These are phyloP conservation scores for Leptinotarsa tumamoca DNA, from an alignment of 2,888 invertebrate species.

Conservation along the genomic window DNA sequence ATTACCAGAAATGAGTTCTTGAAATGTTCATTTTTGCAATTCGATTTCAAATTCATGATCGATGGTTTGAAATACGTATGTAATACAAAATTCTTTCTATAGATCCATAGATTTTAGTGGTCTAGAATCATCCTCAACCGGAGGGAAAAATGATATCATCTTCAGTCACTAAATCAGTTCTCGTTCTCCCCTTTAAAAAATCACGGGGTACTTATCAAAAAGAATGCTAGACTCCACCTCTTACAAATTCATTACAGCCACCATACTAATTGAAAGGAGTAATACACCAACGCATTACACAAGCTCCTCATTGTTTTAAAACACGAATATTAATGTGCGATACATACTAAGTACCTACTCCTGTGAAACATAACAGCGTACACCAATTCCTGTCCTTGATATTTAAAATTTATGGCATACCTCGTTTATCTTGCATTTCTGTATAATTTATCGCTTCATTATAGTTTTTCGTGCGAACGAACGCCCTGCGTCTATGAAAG, in stretches of 20 bases:
- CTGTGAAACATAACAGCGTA: conserved; percentile 36
- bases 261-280: conserved; percentile 35
- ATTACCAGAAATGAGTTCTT: too few species aligned
- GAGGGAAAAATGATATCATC: too few species aligned
- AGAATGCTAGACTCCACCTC: neutral
- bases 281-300: conserved; percentile 28
- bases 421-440: conserved; percentile 41
- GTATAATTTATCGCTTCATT: conserved; percentile 46
- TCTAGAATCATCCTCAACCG: too few species aligned
- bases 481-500: conserved; percentile 30
- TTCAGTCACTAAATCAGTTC: too few species aligned
- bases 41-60: too few species aligned
- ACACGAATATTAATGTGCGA: conserved; percentile 44
- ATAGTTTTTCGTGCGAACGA: conserved; percentile 39
- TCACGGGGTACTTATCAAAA: neutral
- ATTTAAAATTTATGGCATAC: conserved; percentile 41
- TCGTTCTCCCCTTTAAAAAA: neutral
- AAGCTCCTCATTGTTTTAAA: conserved; percentile 39
- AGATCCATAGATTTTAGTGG: too few species aligned
- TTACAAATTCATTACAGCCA: neutral
- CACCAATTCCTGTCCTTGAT: conserved; percentile 41
- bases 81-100: too few species aligned
- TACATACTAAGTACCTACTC: conserved; percentile 35
- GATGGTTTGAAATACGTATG: too few species aligned
- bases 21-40: too few species aligned